Evolutionary conservation across 1,140 invertebrate species (phyloP), one percentile per base, ranked within the genome.

Genomic region (Adelges cooleyi): DNA sequence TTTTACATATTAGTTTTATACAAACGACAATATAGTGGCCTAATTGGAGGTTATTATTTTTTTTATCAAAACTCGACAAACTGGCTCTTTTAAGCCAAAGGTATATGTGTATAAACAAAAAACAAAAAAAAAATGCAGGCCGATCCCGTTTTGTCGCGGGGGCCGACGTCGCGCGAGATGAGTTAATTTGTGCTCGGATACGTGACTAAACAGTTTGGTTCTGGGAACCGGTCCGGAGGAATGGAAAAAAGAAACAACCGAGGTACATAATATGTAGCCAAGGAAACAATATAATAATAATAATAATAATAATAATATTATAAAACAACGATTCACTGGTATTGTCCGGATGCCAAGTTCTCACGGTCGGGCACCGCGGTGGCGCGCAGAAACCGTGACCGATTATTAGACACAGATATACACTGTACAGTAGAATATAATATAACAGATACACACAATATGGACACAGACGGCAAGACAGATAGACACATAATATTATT

Each of bases 331-430:
- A 56, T 44, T 56, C 53, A 56, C 38, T 38, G 56, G 56, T 62
- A 62, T 62, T 62, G 56, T 62, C 44, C 56, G 56, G 42, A 48
- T 42, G 27, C 40, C 42, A 22, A 62, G 40, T 62, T 62, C 56
- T 62, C 56, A 62, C 56, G 56, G 56, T 62, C 11, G 9, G 53
- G 10, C 40, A 27, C 15, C 25, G 51, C 33, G 51, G 51, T 8
- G 54, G 42, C 42, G 56, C 56, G 56, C 56, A 62, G 42, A 62
- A 62, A 62, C 56, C 56, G 56, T 62, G 56, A 62, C 56, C 56
- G 56, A 59, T 59, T 59, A 46, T 29, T n/a, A n/a, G n/a, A n/a
- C n/a, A n/a, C n/a, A n/a, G n/a, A n/a, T n/a, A n/a, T n/a, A n/a
- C n/a, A n/a, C n/a, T n/a, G n/a, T n/a, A n/a, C n/a, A n/a, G n/a